phyloP scores from a whole-genome alignment of 1,140 invertebrate species.

The Tribolium castaneum region DNA sequence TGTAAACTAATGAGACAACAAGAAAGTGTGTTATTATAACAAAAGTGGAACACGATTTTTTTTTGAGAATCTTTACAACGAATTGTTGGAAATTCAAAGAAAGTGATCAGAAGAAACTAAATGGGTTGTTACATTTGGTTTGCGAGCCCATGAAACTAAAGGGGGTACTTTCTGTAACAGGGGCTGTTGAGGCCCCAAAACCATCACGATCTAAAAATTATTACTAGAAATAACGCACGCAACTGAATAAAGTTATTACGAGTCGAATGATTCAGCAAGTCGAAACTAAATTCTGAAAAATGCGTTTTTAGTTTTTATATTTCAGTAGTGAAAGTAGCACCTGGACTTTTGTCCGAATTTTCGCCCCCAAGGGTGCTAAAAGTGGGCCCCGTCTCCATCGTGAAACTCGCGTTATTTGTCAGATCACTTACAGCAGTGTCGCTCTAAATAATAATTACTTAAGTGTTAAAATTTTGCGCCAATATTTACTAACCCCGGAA shows the following conservation, averaged over 20 bases:
- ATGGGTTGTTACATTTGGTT: not conserved
- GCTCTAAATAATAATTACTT: not conserved
- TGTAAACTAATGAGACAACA: constrained; percentile 3
- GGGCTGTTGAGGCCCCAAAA: not conserved
- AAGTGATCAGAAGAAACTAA: not conserved
- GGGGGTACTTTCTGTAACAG: not conserved
- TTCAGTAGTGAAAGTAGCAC: too few relatives aligned
- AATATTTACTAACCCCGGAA: not conserved
- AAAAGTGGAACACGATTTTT: constrained; percentile 12
- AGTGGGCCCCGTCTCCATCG: not conserved
- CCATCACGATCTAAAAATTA: not conserved
- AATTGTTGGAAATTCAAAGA: not conserved
- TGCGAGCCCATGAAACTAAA: not conserved
- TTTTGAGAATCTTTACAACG: not conserved
- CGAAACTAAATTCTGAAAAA: not conserved
- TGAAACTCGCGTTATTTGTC: not conserved
- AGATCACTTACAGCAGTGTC: not conserved
- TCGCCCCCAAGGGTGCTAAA: not conserved
- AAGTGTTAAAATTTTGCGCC: not conserved
- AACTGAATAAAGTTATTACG: not conserved
- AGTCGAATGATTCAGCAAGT: not conserved
- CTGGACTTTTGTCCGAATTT: not conserved
- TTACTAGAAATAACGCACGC: not conserved
- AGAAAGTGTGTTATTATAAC: constrained; percentile 8
- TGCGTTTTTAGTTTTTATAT: not conserved